These are phyloP conservation scores for Campoplex nolae DNA, from an alignment of 2,888 invertebrate genomes.

Conservation along the genomic window DNA sequence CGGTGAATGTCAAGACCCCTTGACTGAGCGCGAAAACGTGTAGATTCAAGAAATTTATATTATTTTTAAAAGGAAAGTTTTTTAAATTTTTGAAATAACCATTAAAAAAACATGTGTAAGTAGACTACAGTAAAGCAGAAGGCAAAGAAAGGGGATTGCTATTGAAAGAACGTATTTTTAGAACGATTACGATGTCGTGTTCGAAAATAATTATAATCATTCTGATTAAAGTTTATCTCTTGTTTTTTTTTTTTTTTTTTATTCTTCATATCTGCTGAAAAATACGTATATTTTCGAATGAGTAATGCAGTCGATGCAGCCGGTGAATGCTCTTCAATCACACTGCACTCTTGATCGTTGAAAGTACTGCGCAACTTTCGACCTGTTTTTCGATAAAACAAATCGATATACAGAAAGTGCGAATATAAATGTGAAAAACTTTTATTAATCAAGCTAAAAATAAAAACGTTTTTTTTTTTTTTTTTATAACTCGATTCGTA, in stretches of 20 bases:
- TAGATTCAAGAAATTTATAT: background rate
- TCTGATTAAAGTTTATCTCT: background rate
- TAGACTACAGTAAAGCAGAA: background rate
- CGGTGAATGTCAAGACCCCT: slow-evolving; percentile 19
- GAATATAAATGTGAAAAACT: background rate
- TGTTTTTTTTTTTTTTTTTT: background rate
- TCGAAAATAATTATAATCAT: background rate
- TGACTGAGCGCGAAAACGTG: background rate
- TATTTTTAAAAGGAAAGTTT: background rate
- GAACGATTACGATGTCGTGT: background rate
- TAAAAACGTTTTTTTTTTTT: too few species aligned
- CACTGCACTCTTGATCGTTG: slow-evolving; percentile 3
- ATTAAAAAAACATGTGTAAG: background rate
- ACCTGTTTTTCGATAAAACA: background rate
- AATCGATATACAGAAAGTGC: background rate
- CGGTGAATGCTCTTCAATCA: slow-evolving; percentile 3
- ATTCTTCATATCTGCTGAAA: background rate
- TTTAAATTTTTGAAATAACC: background rate
- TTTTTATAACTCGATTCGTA: background rate
- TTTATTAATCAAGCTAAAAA: background rate
- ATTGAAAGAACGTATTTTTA: background rate
- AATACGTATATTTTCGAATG: background rate
- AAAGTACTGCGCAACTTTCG: background rate
- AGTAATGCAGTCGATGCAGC: background rate
- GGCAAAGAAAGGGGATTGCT: background rate